Percentiles rank a stretch among this genome's conserved stretches.
These are phyloP conservation scores for Intellagama lesueurii DNA, from an alignment of 2,797 vertebrate genomes.

Conservation along the genomic window DNA sequence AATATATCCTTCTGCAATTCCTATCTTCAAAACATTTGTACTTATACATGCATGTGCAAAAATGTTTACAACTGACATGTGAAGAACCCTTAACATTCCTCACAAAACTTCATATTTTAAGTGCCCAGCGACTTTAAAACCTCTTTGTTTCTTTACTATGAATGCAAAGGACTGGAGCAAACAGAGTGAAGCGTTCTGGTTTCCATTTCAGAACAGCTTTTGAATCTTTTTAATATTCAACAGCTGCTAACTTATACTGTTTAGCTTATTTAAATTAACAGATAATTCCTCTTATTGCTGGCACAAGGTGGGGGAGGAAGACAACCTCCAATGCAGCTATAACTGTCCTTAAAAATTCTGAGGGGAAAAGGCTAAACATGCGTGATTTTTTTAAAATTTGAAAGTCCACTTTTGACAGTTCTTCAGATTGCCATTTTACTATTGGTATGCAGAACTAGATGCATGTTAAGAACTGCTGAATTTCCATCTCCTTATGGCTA, in stretches of 20 bases:
- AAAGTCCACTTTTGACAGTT: constrained; percentile 39
- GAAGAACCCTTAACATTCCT: accelerated
- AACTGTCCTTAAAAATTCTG: constrained; percentile 38
- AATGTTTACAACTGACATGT: neutral
- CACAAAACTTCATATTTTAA: accelerated
- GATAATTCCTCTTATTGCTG: constrained; percentile 28
- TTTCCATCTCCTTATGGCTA: constrained; percentile 7
- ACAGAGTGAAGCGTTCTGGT: constrained; percentile 5
- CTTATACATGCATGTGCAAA: neutral
- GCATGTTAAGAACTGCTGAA: neutral
- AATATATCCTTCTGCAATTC: neutral
- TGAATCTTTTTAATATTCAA: neutral
- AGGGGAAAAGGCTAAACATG: constrained; percentile 57
- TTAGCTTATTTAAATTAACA: neutral
- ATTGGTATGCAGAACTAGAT: constrained; percentile 50
- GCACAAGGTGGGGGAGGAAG: constrained; percentile 22
- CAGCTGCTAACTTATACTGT: neutral
- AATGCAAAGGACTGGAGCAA: constrained; percentile 30
- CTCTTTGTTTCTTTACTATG: neutral
- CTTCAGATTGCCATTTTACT: constrained; percentile 14
- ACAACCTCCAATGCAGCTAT: constrained; percentile 42
- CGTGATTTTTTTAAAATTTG: constrained; percentile 49
- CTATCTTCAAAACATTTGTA: neutral
- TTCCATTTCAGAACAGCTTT: constrained; percentile 17
- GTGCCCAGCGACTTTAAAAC: neutral